A percentile compares a stretch with the other conserved stretches of the same genome.
Evolutionary conservation across 2,113 vertebrate genomes (phyloP).

Genomic region (Kobus ellipsiprymnus): DNA sequence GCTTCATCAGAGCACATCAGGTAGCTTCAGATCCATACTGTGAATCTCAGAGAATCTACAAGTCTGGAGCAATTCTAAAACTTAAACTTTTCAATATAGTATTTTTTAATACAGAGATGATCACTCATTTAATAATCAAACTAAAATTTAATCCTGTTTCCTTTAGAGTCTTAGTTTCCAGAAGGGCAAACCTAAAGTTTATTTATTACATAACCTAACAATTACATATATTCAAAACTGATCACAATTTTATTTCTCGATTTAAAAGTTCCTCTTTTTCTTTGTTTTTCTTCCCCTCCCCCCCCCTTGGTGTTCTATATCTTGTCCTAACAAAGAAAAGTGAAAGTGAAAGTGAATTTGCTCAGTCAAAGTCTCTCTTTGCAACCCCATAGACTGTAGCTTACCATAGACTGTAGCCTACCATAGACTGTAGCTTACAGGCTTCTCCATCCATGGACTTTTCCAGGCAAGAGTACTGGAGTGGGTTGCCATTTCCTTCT

Average conservation of each 20-base stretch:
- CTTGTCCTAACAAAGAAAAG: neutral
- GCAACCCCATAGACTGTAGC: neutral
- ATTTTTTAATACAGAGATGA: neutral
- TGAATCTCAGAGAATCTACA: neutral
- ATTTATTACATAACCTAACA: neutral
- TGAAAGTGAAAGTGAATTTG: neutral
- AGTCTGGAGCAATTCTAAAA: neutral
- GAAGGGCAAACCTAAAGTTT: neutral
- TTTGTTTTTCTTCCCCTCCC: neutral
- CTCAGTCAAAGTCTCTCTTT: neutral
- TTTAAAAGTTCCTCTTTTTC: neutral
- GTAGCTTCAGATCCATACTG: neutral
- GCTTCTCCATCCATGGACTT: neutral
- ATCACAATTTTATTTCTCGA: neutral
- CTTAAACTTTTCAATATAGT: neutral
- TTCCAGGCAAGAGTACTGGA: neutral
- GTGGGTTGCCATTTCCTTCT: neutral
- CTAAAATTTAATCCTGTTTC: neutral
- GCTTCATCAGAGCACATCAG: neutral
- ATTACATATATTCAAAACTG: neutral
- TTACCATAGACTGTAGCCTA: neutral
- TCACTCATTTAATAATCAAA: neutral
- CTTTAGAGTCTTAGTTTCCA: slow-evolving; percentile 5
- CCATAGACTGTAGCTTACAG: neutral
- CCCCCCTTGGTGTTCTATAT: neutral